Evolutionary conservation across 2,797 vertebrate genomes (phyloP), one percentile per base, ranked within the genome.

Genomic region (Cuculus canorus): DNA sequence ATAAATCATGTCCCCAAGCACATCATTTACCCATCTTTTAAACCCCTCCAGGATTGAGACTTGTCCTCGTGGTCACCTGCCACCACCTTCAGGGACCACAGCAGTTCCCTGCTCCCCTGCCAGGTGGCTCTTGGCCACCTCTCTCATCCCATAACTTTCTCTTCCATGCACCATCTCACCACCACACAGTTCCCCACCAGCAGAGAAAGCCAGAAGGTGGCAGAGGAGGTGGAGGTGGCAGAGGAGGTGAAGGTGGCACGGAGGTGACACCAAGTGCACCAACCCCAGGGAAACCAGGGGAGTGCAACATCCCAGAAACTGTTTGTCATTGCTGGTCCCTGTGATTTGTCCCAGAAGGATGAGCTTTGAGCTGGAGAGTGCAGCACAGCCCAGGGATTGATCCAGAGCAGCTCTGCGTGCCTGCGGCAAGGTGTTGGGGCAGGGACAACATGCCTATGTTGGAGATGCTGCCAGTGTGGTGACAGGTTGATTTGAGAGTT

Each of bases 161-260:
- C 35, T 37, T 17, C 59, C 45, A 22, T 22, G 19, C 81, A 30
- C 15, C n/a, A 5, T 43, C 37, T 28, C 60, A 19, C 21, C 6
- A 0, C 21, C 60, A 11, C 4, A 3, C 30, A 11, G n/a, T 5
- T 28, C 69, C 39, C 32, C 21, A 28, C 24, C 24, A 5, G 45
- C 54, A 47, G 61, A 17, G 53, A 35, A 47, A 69, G 56, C 14
- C 0, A 1, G 63, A 56, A 37, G 24, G 22, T 30, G 50, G 14
- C 32, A 15, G 41, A 24, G 41, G 4, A n/a, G 53, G 53, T 54
- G 53, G 28, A 32, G 30, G 53, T 54, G 53, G 17, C 41, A 41
- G 41, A 24, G 41, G 4, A n/a, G 53, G 53, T 54, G 53, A 28
- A 32, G 30, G 53, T 54, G 53, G 17, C 41, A 41, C 41, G n/a